Base-by-base conservation (phyloP, 2,888 invertebrate species). In the Rhingia rostrata region DNA sequence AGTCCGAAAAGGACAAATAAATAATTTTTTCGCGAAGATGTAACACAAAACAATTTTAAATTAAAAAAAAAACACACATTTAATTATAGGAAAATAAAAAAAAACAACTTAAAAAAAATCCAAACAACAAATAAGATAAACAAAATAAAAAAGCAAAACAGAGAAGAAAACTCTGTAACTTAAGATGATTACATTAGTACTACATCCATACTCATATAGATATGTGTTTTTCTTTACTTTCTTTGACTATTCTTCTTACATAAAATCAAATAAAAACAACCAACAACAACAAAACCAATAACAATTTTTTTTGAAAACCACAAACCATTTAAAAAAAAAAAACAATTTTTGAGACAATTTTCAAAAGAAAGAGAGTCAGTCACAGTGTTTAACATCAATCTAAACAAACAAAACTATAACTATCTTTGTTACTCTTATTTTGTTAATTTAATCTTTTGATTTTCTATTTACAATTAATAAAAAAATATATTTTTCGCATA, bases 1-100 rank as follows among this genome's bases (percentile, higher is more conserved):
- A 97, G 91, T 94, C 95, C 90, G 95, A 95, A 91, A 97, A 97
- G 93, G 96, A 96, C 93, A 95, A 96, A 93, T 96, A 95, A 93
- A 89, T 75, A 82, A 86, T 83, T 79, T 72, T 77, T 74, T 32
- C 47, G 49, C 56, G 39, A 56, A 63, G 61, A 75, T 75, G 61
- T 75, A 49, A 80, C 66, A 79, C 56, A 61, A 53, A 74, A 78
- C 49, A 54, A 66, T 67, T 63, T 64, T 58, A 73, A 83, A 78
- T 51, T 66, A 43, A 82, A 81, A 49, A 64, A 73, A 56, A 67
- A 74, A 74, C n/a, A 80, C 37, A 79, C 83, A 79, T 83, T 74
- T 84, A 74, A 80, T 63, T 80, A 60, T 83, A 84, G 84, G 61
- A 64, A 53, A 75, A 22, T 22, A 22, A 51, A 47, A 43, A 53